phyloP scores from a whole-genome alignment of 2,113 vertebrate genomes.

The Myodes glareolus region DNA sequence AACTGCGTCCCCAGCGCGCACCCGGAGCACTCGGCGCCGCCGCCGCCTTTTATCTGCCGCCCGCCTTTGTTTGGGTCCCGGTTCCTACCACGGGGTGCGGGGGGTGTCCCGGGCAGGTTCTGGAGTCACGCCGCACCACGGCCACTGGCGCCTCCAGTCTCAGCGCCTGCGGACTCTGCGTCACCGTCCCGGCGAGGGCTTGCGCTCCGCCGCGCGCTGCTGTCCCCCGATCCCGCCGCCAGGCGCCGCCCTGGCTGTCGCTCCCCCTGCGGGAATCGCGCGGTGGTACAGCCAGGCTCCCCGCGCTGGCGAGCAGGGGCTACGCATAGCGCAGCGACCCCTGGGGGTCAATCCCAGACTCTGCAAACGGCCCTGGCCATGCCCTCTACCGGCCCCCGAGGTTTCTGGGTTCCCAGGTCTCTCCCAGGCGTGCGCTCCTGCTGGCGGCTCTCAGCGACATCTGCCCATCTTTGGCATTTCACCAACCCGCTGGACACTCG shows the following conservation, averaged over 20 bases:
- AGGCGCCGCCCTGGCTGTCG: background rate
- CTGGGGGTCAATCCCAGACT: slow-evolving; percentile 58
- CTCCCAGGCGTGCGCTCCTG: background rate
- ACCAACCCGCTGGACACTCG: slow-evolving; percentile 58
- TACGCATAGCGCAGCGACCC: slow-evolving; percentile 68
- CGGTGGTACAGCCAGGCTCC: slow-evolving; percentile 71
- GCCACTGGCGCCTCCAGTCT: background rate
- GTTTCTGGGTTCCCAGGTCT: background rate
- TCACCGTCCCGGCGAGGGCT: background rate
- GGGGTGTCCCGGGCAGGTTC: slow-evolving; percentile 26
- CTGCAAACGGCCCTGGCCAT: slow-evolving; percentile 26
- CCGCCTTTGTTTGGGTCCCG: slow-evolving; percentile 80
- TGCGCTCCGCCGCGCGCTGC: background rate
- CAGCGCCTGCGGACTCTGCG: background rate
- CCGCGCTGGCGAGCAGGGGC: background rate
- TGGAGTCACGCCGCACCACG: background rate
- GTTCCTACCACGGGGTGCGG: slow-evolving; percentile 73
- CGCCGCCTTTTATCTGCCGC: slow-evolving; percentile 80
- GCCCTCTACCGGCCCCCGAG: background rate
- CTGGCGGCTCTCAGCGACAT: background rate
- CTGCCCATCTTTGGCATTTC: slow-evolving; percentile 51
- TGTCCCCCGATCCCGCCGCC: background rate
- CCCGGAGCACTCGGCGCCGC: background rate
- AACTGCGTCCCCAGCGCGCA: background rate
- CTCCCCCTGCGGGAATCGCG: slow-evolving; percentile 55